Base-by-base conservation (phyloP, 1,140 invertebrate species). In the Procambarus clarkii region DNA sequence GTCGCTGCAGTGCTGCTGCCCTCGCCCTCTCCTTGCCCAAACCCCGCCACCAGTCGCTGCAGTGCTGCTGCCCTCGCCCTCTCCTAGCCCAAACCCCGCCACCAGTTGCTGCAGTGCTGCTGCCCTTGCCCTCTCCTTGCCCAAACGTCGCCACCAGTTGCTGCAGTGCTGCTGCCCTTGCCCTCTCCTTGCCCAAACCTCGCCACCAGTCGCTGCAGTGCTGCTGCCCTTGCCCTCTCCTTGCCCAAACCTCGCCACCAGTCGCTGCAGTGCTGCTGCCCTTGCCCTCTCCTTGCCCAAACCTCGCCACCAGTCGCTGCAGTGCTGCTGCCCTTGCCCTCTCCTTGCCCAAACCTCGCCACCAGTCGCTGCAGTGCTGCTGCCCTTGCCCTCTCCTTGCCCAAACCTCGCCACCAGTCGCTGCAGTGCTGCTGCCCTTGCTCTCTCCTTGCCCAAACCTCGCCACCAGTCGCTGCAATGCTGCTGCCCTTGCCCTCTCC, bases 401-500 rank as follows among this genome's bases (percentile, higher is more conserved):
- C 13, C 60, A 15, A n/a, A 3, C 2, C 60, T 4, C 60, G 1
- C 11, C 18, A 64, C 60, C 60, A 64, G 60, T 11, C 2, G 60
- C 60, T 11, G 18, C 60, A 64, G 60, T 64, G 13, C 60, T 18
- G 60, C 60, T 3, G 13, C 34, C 34, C 34, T n/a, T n/a, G n/a
- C n/a, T n/a, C n/a, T n/a, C n/a, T n/a, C n/a, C n/a, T n/a, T n/a
- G n/a, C n/a, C n/a, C n/a, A n/a, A n/a, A n/a, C n/a, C n/a, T n/a
- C n/a, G n/a, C n/a, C n/a, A n/a, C n/a, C n/a, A 89, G 87, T 89
- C 82, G 87, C 79, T 79, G 87, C 87, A 89, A 60, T 89, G 87
- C 77, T 78, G 58, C 60, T 46, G 44, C 18, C 34, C 78, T 64
- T 44, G 78, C 58, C 77, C 76, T 45, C 78, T 60, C 5, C 24